Evolutionary conservation across 2,888 invertebrate genomes (phyloP), one percentile per base, ranked within the genome.

Genomic region (Xestoiulus laeticollis): DNA sequence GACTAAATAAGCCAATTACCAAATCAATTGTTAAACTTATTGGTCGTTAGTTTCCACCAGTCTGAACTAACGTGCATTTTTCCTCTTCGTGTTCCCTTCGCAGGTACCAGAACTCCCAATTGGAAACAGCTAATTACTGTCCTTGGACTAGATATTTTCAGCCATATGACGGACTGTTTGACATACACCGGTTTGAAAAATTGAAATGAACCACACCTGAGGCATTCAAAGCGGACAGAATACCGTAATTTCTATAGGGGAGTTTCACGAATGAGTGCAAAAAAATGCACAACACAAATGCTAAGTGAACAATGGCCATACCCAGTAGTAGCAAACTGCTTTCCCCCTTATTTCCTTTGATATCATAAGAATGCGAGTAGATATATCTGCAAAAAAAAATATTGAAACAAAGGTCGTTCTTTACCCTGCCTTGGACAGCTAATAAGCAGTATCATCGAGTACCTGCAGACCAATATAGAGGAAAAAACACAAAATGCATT

Each of bases 131-230:
- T 85, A 85, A 85, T 43, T 85, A 44, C 44, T 44, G 85, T 85
- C 85, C 85, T 85, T 85, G 85, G 85, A 85, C 85, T 85, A 85
- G 85, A 85, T 85, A 85, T 44, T 85, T n/a, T 85, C 26, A 43
- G 38, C 85, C 78, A 78, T 38, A 38, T 85, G 85, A 85, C 85
- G 85, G 44, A 85, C 85, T 85, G 44, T 44, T 44, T 85, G 85
- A 85, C 85, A 85, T 85, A 85, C 78, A 78, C 43, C 85, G 85
- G 85, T 85, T 85, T 85, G 43, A 22, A 85, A 85, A 44, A 43
- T 85, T 85, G 10, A 43, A 85, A 85, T 43, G 85, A 85, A 44
- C 85, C 85, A 85, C 85, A 85, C 85, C 85, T 85, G 85, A 85
- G 38, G 38, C 85, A 38, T 12, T 19, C 38, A 85, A 85, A 43